Evolutionary conservation across 2,113 vertebrate species (phyloP).

Genomic region (Cyprinodon variegatus): DNA sequence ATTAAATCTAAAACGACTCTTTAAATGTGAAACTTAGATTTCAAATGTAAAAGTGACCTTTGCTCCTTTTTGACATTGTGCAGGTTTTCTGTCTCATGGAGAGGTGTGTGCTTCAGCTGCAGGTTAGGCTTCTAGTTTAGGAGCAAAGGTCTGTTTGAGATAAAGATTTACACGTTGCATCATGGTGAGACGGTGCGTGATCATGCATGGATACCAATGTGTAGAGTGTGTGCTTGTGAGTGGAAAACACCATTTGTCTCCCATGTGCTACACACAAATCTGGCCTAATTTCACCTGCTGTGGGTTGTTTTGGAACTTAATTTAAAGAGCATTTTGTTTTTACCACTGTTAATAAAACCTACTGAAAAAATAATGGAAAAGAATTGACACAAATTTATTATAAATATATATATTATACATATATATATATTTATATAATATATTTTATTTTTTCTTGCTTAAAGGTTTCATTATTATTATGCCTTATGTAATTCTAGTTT

Average conservation of each 20-base stretch:
- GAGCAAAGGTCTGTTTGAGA: conserved; percentile 77
- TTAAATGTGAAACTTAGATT: conserved; percentile 13
- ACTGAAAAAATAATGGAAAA: neutral
- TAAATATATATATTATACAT: too few species aligned
- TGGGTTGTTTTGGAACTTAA: neutral
- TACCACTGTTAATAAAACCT: neutral
- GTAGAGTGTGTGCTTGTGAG: conserved; percentile 7
- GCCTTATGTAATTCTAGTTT: too few species aligned
- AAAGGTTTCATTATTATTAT: neutral
- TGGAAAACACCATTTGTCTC: conserved; percentile 15
- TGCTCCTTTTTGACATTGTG: conserved; percentile 1
- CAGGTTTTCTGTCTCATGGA: conserved; percentile 5
- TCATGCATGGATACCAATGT: neutral
- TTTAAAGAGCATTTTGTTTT: neutral
- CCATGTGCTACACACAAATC: neutral
- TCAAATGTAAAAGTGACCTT: conserved; percentile 25
- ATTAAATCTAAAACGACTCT: neutral
- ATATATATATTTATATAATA: too few species aligned
- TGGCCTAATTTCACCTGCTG: neutral
- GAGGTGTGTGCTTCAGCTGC: conserved; percentile 12
- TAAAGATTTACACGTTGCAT: conserved; percentile 71
- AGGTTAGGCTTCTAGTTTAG: neutral
- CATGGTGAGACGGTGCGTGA: conserved; percentile 16
- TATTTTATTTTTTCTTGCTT: neutral
- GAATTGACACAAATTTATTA: neutral